Conservation (phyloP, 2,888 invertebrate species). For the Stramonita haemastoma region DNA sequence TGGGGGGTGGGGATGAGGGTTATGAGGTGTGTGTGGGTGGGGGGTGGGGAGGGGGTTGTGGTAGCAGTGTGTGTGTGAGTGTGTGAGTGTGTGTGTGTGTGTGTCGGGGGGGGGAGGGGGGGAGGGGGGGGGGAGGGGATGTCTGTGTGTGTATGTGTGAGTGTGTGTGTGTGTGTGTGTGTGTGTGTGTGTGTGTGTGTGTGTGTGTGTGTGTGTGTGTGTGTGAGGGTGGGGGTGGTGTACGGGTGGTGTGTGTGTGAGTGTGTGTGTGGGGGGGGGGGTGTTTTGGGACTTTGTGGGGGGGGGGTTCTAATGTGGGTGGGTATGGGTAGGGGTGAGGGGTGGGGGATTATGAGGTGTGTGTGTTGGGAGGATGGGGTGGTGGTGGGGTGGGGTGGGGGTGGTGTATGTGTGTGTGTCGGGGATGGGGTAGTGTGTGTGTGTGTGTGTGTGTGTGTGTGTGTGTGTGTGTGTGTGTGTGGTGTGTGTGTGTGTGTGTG, state of each 20-base stretch:
- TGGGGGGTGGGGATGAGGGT: too few relatives aligned
- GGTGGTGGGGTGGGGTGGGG: not conserved
- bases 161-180: not conserved
- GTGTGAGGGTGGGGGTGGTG: not conserved
- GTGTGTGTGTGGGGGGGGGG: not conserved
- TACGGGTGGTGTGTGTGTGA: too few relatives aligned
- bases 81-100: not conserved
- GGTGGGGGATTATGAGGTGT: not conserved
- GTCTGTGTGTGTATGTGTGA: not conserved
- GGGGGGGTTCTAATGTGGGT: not conserved
- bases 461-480: not conserved
- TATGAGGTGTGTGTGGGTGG: too few relatives aligned
- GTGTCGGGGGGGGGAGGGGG: not conserved
- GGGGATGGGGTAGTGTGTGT: too few relatives aligned
- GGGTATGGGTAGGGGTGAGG: not conserved
- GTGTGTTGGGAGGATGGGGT: not conserved
- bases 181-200: not conserved
- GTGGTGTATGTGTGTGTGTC: not conserved
- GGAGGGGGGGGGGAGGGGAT: not conserved
- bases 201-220: not conserved
- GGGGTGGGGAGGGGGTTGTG: not conserved
- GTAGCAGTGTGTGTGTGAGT: not conserved
- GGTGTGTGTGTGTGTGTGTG: not conserved
- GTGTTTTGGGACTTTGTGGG: too few relatives aligned
- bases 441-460: not conserved